phyloP scores from a whole-genome alignment of 35 echinoderm and acorn worm species.

The Patiria miniata region DNA sequence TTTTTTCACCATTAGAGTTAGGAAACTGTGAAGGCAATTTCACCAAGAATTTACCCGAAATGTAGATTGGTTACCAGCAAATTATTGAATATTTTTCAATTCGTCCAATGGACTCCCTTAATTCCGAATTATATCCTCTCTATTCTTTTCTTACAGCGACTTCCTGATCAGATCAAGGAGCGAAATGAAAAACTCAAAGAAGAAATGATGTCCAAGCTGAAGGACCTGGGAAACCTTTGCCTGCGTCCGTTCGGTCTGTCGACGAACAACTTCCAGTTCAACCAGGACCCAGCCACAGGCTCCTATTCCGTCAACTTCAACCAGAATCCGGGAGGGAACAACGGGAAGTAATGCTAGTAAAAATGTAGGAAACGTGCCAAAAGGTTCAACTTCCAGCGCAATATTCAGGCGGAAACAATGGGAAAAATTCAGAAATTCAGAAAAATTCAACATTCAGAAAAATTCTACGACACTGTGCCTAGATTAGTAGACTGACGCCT shows the following conservation, averaged over 20 bases:
- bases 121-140: neutral
- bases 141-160: constrained; percentile 66
- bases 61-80: no score
- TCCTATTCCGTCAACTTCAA: constrained; percentile 94
- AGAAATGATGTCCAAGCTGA: constrained; percentile 96
- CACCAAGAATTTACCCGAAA: no score
- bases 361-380: constrained; percentile 56
- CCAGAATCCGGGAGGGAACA: constrained; percentile 46
- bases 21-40: no score
- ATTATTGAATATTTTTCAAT: no score
- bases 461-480: no score
- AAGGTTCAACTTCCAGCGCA: no score
- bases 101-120: constrained; percentile 3
- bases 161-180: constrained; percentile 87
- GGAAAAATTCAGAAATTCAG: no score
- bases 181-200: constrained; percentile 97
- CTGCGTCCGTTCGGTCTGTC: constrained; percentile 92
- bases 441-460: no score
- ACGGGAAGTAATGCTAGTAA: neutral
- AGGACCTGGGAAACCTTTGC: constrained; percentile 92
- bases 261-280: constrained; percentile 88
- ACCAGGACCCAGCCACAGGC: constrained; percentile 86
- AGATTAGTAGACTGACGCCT: no score
- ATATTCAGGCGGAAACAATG: no score
- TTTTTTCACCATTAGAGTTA: no score